Conservation (phyloP, 2,113 vertebrate species). For the Rattus rattus region DNA sequence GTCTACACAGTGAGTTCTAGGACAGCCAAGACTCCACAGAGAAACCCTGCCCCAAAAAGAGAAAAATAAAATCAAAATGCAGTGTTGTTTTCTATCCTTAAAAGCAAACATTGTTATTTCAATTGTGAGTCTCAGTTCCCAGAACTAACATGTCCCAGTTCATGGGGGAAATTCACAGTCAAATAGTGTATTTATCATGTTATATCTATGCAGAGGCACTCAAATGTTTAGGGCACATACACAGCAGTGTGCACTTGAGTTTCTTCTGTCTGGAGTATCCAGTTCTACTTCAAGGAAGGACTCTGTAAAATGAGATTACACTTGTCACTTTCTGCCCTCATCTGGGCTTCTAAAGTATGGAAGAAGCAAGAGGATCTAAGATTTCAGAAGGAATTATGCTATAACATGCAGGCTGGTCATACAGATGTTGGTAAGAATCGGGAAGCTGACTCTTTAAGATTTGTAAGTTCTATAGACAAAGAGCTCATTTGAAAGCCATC, state of each 20-base stretch:
- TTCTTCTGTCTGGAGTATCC: neutral
- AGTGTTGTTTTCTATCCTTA: slow-evolving; percentile 10
- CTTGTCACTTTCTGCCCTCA: neutral
- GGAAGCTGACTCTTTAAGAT: neutral
- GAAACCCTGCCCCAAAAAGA: too few species aligned
- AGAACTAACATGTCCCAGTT: neutral
- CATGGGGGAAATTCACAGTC: neutral
- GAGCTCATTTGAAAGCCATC: neutral
- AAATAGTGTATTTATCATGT: neutral
- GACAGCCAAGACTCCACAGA: too few species aligned
- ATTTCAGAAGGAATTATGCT: neutral
- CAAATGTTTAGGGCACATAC: neutral
- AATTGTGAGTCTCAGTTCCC: neutral
- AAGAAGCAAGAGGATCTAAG: neutral
- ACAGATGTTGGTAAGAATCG: neutral
- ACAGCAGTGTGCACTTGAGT: neutral
- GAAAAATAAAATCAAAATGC: neutral
- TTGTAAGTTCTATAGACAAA: neutral
- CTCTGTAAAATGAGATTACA: neutral
- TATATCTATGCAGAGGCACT: neutral
- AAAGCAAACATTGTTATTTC: slow-evolving; percentile 23
- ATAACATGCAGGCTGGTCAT: neutral
- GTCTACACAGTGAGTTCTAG: too few species aligned
- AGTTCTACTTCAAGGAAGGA: neutral
- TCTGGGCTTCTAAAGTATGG: neutral